A percentile compares a stretch with the other conserved stretches of the same genome.
Conservation (phyloP, 2,113 vertebrate species). For the Onychorhynchus coronatus region DNA sequence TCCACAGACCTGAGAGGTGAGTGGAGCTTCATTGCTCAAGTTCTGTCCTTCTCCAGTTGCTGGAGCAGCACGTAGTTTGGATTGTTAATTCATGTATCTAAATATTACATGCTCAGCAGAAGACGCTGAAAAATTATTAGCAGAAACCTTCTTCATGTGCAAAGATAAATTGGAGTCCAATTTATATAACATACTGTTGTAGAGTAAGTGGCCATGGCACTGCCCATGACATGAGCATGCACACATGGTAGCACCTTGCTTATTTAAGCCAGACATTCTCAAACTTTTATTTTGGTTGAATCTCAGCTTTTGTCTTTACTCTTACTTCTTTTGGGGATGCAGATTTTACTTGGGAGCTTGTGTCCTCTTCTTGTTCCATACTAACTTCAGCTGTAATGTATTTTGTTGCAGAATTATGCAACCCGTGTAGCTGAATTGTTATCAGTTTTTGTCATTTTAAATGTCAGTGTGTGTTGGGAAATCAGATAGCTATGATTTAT, state of each 20-base stretch:
- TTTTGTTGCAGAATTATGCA: background rate
- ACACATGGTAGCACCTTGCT: background rate
- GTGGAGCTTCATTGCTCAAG: background rate
- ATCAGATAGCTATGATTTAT: background rate
- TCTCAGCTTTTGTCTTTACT: background rate
- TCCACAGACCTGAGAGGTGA: constrained; percentile 15
- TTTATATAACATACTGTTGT: background rate
- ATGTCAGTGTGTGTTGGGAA: background rate
- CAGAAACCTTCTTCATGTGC: background rate
- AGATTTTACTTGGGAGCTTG: background rate
- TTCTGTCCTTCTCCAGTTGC: constrained; percentile 19
- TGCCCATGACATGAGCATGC: background rate
- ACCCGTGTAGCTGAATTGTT: background rate
- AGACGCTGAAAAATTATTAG: background rate
- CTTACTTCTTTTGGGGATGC: background rate
- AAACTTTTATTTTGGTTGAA: background rate
- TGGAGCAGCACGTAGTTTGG: background rate
- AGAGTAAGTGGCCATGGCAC: background rate
- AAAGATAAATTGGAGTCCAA: background rate
- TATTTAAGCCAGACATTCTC: background rate
- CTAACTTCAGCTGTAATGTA: background rate
- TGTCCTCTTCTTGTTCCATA: background rate
- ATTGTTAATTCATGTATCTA: background rate
- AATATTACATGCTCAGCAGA: background rate
- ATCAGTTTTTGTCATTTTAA: background rate